A percentile compares a stretch with the other conserved stretches of the same genome.
Conservation (phyloP, 2,888 invertebrate genomes). For the Andrena haemorrhoa region DNA sequence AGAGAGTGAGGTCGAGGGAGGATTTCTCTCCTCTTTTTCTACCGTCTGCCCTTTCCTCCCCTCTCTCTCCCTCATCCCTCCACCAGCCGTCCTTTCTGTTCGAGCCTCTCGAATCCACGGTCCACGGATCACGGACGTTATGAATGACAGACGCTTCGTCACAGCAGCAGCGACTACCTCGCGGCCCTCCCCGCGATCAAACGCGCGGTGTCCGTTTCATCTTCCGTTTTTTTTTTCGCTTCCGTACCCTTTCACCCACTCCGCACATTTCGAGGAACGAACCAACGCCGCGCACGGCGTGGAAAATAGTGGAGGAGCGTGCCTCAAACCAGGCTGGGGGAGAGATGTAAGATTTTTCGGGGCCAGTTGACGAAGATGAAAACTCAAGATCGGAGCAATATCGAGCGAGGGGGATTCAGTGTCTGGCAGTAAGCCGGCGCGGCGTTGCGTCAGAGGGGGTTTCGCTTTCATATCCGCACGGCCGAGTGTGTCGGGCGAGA, state of each 20-base stretch:
- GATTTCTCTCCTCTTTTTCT: conserved; percentile 46
- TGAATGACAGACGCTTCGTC: conserved; percentile 74
- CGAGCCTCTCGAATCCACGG: conserved; percentile 36
- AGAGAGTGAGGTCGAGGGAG: conserved; percentile 28
- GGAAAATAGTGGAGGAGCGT: background rate
- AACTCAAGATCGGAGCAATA: background rate
- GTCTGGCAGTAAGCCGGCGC: conserved; percentile 20
- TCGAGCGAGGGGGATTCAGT: conserved; percentile 36
- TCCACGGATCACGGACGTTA: conserved; percentile 63
- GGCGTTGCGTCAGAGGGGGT: conserved; percentile 46
- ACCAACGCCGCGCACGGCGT: background rate
- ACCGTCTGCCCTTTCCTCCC: conserved; percentile 3
- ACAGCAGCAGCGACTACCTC: conserved; percentile 56
- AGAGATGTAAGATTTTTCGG: background rate
- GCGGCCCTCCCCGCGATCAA: conserved; percentile 19
- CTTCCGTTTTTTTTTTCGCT: background rate
- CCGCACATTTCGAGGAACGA: background rate
- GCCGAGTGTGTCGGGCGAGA: conserved; percentile 7
- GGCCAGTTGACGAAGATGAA: background rate
- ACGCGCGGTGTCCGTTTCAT: conserved; percentile 16
- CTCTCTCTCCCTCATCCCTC: conserved; percentile 9
- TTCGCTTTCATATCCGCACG: conserved; percentile 36
- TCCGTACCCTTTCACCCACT: background rate
- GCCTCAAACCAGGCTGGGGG: no score
- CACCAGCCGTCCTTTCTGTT: conserved; percentile 20